These are phyloP conservation scores for Hypocryptadius cinnamomeus DNA, from an alignment of 2,113 vertebrate species.

Conservation along the genomic window DNA sequence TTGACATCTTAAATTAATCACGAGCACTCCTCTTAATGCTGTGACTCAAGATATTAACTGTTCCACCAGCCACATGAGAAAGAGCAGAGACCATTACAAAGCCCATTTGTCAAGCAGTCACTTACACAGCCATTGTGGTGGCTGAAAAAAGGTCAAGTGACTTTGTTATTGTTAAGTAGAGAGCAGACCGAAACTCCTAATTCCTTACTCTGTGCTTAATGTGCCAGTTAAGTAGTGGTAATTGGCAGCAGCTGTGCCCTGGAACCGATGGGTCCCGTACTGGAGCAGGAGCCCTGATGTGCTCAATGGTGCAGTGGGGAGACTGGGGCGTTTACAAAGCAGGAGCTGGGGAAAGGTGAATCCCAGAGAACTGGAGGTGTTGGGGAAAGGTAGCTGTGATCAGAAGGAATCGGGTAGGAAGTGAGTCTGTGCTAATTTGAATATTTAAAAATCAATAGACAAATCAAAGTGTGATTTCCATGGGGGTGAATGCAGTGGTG, in stretches of 20 bases:
- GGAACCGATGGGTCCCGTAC: constrained; percentile 33
- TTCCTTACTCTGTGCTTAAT: constrained; percentile 65
- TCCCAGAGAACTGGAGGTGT: constrained; percentile 32
- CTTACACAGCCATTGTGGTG: constrained; percentile 51
- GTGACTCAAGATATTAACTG: constrained; percentile 58
- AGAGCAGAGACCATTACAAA: constrained; percentile 63
- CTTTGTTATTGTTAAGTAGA: constrained; percentile 61
- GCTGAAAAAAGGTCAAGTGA: constrained; percentile 66
- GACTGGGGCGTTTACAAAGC: not conserved
- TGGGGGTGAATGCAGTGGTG: not conserved
- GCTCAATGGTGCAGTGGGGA: constrained; percentile 14
- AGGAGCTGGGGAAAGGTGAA: not conserved
- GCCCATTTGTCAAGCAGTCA: constrained; percentile 66
- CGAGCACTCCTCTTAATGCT: constrained; percentile 28
- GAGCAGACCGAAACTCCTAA: constrained; percentile 58
- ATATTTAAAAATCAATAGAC: not conserved
- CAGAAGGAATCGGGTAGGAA: not conserved
- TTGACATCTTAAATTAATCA: constrained; percentile 56
- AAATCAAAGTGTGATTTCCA: not conserved
- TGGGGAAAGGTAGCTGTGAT: not conserved
- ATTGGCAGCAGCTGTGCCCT: constrained; percentile 71
- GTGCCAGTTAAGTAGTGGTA: constrained; percentile 69
- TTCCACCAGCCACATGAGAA: constrained; percentile 60
- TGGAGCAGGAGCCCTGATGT: constrained; percentile 33
- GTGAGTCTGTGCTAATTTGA: not conserved